phyloP scores from a whole-genome alignment of 2,113 vertebrate species.

The Pycnonotus jocosus region DNA sequence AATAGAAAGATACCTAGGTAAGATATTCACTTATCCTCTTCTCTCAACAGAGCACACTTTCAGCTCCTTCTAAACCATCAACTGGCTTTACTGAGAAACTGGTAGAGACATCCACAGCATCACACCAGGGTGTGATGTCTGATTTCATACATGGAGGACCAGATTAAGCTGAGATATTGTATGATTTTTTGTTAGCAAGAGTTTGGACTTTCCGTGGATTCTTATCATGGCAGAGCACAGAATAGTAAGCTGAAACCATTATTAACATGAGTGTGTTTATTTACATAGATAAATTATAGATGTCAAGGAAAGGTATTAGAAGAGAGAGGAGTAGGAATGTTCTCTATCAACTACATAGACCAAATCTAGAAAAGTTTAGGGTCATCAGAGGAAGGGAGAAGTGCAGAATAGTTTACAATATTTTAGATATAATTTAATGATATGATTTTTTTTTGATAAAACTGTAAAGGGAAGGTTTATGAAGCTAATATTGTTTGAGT shows the following conservation, averaged over 20 bases:
- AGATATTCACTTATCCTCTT: background rate
- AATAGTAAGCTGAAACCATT: background rate
- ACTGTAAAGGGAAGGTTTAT: background rate
- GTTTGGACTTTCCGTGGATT: background rate
- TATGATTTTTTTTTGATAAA: background rate
- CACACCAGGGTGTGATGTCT: background rate
- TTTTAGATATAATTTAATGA: background rate
- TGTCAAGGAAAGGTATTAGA: background rate
- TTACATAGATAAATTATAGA: background rate
- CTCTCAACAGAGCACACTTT: background rate
- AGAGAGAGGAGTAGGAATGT: background rate
- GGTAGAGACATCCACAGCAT: background rate
- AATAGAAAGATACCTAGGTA: background rate
- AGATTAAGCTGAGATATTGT: background rate
- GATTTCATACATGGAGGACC: background rate
- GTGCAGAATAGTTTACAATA: background rate
- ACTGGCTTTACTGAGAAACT: background rate
- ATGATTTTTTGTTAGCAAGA: background rate
- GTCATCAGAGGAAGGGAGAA: background rate
- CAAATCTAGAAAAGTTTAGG: background rate
- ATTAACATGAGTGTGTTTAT: background rate
- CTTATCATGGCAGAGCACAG: background rate
- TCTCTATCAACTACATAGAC: background rate
- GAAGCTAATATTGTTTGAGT: background rate
- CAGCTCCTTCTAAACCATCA: background rate